Conservation (phyloP, 2,797 vertebrate genomes). For the Phoxinus dragarum region DNA sequence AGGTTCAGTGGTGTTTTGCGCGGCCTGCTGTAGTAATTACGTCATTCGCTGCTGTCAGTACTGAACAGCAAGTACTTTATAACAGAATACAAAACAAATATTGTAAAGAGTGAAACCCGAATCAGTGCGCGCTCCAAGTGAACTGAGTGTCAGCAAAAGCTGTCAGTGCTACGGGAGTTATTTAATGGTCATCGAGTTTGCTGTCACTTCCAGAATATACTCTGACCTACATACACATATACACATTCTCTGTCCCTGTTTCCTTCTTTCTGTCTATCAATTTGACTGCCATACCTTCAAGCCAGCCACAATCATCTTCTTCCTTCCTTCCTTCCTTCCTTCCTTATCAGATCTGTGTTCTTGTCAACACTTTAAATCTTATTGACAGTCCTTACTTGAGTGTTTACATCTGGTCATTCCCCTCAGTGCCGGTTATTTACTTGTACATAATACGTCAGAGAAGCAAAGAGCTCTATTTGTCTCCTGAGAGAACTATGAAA, state of each 20-base stretch:
- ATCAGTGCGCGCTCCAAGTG: background rate
- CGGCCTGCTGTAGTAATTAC: background rate
- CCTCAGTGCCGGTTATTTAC: conserved; percentile 73
- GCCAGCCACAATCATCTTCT: background rate
- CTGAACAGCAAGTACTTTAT: background rate
- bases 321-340: background rate
- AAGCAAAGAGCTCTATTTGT: conserved; percentile 62
- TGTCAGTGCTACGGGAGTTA: background rate
- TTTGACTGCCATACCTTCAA: background rate
- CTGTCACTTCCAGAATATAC: conserved; percentile 9
- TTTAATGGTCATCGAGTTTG: conserved; percentile 36
- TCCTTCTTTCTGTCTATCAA: background rate
- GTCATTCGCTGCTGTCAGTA: background rate
- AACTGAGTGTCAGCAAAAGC: conserved; percentile 9
- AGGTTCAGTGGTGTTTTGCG: background rate
- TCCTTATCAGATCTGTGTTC: conserved; percentile 34
- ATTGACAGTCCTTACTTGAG: conserved; percentile 67
- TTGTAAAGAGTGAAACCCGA: background rate
- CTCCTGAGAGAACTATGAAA: conserved; percentile 51
- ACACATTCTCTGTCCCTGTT: background rate
- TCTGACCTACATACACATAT: conserved; percentile 46
- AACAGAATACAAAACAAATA: conserved; percentile 16
- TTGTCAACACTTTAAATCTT: conserved; percentile 64
- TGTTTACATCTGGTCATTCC: conserved; percentile 74
- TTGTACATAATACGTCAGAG: conserved; percentile 75